phyloP scores from a whole-genome alignment of 2,113 vertebrate genomes.

The Gobio gobio region DNA sequence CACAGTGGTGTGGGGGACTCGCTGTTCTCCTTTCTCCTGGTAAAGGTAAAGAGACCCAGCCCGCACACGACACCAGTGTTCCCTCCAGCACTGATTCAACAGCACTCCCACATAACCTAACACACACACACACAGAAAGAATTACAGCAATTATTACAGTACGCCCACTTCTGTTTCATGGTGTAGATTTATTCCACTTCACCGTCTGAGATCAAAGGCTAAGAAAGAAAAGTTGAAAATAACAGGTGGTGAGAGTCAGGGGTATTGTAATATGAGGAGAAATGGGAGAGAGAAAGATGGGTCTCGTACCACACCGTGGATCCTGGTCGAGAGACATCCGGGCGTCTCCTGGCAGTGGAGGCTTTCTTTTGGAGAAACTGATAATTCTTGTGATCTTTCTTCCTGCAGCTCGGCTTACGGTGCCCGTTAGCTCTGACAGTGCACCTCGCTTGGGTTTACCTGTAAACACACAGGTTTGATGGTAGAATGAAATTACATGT shows the following conservation, averaged over 20 bases:
- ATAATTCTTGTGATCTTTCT: constrained; percentile 96
- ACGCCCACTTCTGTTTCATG: background rate
- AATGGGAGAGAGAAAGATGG: background rate
- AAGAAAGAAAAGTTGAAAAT: constrained; percentile 5
- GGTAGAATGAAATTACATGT: background rate
- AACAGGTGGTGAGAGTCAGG: constrained; percentile 33
- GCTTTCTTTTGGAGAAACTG: constrained; percentile 94
- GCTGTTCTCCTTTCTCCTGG: constrained; percentile 82
- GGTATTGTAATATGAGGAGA: constrained; percentile 13
- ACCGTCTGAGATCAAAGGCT: constrained; percentile 12
- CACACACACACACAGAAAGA: constrained; percentile 42
- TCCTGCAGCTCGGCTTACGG: constrained; percentile 89
- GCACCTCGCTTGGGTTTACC: constrained; percentile 84
- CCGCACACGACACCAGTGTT: constrained; percentile 90
- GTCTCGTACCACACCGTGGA: constrained; percentile 85
- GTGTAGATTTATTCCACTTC: constrained; percentile 31
- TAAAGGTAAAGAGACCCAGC: constrained; percentile 86
- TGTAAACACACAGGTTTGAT: constrained; percentile 38
- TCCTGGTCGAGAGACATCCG: constrained; percentile 83
- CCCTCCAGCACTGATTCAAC: constrained; percentile 90
- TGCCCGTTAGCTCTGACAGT: constrained; percentile 92
- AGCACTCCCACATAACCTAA: constrained; percentile 88
- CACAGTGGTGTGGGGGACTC: constrained; percentile 79
- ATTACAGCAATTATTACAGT: constrained; percentile 22
- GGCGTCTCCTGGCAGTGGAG: constrained; percentile 78